Percentiles rank a stretch among this genome's conserved stretches.
Conservation (phyloP, 2,797 vertebrate genomes). For the Melanogrammus aeglefinus region DNA sequence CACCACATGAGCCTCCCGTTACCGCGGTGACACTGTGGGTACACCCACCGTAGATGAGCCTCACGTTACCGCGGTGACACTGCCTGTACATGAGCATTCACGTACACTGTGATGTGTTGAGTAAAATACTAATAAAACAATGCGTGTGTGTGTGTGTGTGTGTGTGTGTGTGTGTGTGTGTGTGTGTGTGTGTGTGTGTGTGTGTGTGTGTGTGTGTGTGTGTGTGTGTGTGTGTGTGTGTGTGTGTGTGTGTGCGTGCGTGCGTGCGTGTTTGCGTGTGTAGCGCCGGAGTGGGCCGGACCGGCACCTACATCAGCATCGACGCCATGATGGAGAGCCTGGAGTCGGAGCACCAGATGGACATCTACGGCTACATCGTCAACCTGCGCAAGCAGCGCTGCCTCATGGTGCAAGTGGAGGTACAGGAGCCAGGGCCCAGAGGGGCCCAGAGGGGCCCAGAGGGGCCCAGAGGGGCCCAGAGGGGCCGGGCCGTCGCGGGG, state of each 20-base stretch:
- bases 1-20: too few species aligned
- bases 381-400: slow-evolving; percentile 88
- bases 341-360: slow-evolving; percentile 84
- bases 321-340: slow-evolving; percentile 95
- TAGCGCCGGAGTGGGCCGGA: slow-evolving; percentile 95
- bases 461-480: too few species aligned
- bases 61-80: too few species aligned
- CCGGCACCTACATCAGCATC: slow-evolving; percentile 91
- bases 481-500: too few species aligned
- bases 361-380: slow-evolving; percentile 90
- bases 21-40: not conserved
- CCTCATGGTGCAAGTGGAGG: slow-evolving; percentile 99
- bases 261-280: not conserved
- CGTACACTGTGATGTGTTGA: too few species aligned
- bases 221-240: too few species aligned
- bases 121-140: not conserved
- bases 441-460: not conserved
- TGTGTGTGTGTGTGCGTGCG: not conserved
- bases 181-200: not conserved
- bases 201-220: not conserved
- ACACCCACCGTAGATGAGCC: too few species aligned
- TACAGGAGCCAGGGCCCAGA: slow-evolving; percentile 42
- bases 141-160: too few species aligned
- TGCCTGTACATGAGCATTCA: too few species aligned
- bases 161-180: not conserved